Evolutionary conservation across 1,140 invertebrate genomes (phyloP), one percentile per base, ranked within the genome.

Genomic region (Lucilia sericata): DNA sequence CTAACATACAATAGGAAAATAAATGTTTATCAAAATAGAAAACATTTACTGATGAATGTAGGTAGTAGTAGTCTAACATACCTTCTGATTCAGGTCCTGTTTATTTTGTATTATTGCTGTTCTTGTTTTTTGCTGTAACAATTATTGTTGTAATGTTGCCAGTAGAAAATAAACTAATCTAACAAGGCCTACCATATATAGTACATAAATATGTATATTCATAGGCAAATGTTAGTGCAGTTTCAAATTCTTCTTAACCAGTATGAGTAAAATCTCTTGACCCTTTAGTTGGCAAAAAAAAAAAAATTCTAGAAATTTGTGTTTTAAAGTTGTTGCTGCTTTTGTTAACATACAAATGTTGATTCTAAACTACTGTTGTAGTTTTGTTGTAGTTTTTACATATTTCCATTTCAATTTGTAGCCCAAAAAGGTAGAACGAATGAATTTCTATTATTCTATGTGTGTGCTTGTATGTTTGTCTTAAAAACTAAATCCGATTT

Each of bases 401-500:
- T 17, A 55, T 55, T 55, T 42, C 42, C 42, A 42, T 42, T 30
- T 30, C 25, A 30, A 30, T 30, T 30, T 30, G 25, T 30, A 30
- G 1, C 1, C 42, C 42, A 7, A 42, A n/a, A 8, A 42, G 42
- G 42, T 42, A 42, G 42, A 42, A 42, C 5, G 5, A 42, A 42
- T 5, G 10, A 42, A 42, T 42, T 8, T 42, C 2, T 42, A 42
- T 10, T 8, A 10, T 8, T 42, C 7, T 42, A 42, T 42, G 42
- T 42, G 55, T n/a, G 55, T 14, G 55, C n/a, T 60, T 60, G 51
- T 5, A n/a, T 60, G 55, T 60, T n/a, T 14, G n/a, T 7, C n/a
- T 60, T 8, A 21, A 70, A 70, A 70, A 21, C n/a, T 21, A 70
- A 70, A 70, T 70, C 65, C n/a, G 65, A 70, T 70, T 70, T 70